Base-by-base conservation (phyloP, 2,888 invertebrate species). In the Nemurella pictetii region DNA sequence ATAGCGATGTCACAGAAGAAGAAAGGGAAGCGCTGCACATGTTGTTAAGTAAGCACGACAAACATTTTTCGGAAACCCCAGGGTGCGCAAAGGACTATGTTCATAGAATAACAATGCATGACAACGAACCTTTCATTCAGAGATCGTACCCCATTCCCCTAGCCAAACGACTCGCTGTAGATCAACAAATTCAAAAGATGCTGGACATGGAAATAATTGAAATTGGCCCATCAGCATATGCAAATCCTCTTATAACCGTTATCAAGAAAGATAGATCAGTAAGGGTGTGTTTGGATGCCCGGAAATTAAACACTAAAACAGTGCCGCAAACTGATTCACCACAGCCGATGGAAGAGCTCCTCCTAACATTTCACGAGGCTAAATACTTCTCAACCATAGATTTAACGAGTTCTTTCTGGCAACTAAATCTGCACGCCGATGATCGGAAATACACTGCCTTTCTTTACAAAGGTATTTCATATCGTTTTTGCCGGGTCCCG, bases 321-420 rank as follows among this genome's bases (percentile, higher is more conserved):
- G n/a, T 75, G 1, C 75, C 72, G 15, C 73, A 83, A 12, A 83
- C 73, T 30, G 73, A 83, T 30, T 5, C 27, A 1, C 83, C 83
- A 1, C 25, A n/a, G 20, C 83, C 83, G 0, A 83, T 72, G 83
- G 83, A 83, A n/a, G 83, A 83, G 12, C 15, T 72, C n/a, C 55
- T 72, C 15, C 83, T 72, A 27, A 83, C 27, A 35, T 73, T 83
- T 83, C 29, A 27, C 28, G 72, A 74, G 0, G 72, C 29, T 2
- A 83, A 83, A 28, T 83, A 83, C 72, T 83, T 83, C 27, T 55
- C 83, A 72, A 83, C 26, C 2, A 83, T 73, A 0, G 72, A 83
- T n/a, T n/a, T 72, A 20, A 30, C 74, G 9, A 26, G 28, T 29
- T 83, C 83, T 2, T 83, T 28, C 29, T 83, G 73, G 83, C 83